Conservation (phyloP, 2,797 vertebrate genomes). For the Hozukius guyotensis region DNA sequence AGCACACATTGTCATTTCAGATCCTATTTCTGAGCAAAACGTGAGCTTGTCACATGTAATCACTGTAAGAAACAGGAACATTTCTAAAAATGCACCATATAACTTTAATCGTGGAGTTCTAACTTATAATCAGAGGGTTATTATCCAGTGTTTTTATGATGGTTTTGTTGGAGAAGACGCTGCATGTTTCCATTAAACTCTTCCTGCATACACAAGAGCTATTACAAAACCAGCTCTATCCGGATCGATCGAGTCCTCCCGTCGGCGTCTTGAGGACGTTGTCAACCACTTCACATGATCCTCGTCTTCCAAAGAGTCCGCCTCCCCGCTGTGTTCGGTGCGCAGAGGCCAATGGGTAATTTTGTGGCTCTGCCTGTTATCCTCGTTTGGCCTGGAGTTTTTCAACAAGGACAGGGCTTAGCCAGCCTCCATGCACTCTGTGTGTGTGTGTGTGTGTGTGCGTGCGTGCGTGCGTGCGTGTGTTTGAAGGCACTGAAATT, state of each 20-base stretch:
- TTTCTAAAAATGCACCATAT: background rate
- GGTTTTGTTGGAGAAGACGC: slow-evolving; percentile 16
- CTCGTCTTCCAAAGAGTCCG: slow-evolving; percentile 12
- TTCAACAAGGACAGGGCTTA: slow-evolving; percentile 15
- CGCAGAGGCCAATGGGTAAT: slow-evolving; percentile 42
- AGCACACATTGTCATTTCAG: background rate
- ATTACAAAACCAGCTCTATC: slow-evolving; percentile 24
- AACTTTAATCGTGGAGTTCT: slow-evolving; percentile 6
- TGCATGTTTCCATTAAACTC: slow-evolving; percentile 8
- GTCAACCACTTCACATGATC: slow-evolving; percentile 45
- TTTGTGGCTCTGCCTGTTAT: slow-evolving; percentile 57
- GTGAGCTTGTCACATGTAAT: slow-evolving; percentile 15
- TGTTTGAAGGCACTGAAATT: background rate
- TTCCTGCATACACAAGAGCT: background rate
- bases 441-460: background rate
- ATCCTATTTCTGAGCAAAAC: background rate
- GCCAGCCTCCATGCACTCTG: background rate
- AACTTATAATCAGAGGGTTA: slow-evolving; percentile 23
- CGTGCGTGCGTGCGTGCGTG: background rate
- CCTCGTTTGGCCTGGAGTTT: slow-evolving; percentile 42
- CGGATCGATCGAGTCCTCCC: slow-evolving; percentile 20
- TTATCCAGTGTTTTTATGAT: slow-evolving; percentile 4
- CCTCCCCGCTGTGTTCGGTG: slow-evolving; percentile 10
- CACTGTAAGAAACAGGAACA: background rate
- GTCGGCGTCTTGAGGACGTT: slow-evolving; percentile 2